These are phyloP conservation scores for Ormyrus pomaceus DNA, from an alignment of 2,888 invertebrate species.

Conservation along the genomic window DNA sequence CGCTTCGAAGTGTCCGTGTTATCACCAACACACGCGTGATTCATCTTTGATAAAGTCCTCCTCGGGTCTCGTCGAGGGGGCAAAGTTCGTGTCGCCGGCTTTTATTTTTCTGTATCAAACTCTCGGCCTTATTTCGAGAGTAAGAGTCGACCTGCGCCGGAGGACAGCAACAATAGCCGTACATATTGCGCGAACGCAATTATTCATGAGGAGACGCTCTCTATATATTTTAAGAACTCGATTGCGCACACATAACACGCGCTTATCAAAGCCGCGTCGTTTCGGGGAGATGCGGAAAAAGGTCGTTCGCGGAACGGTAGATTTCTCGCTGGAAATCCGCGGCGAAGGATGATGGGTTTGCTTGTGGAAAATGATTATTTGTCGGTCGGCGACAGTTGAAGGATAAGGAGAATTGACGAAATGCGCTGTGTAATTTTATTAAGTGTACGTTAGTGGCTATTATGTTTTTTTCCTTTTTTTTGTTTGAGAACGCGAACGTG, in stretches of 20 bases:
- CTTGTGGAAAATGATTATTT: too few relatives aligned
- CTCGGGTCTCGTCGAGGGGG: not conserved
- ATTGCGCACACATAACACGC: slow-evolving; percentile 1
- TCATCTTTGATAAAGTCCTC: slow-evolving; percentile 41
- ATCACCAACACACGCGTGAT: slow-evolving; percentile 34
- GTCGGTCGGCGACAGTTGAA: too few relatives aligned
- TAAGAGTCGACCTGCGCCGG: not conserved
- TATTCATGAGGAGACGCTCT: slow-evolving; percentile 36
- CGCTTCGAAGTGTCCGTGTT: slow-evolving; percentile 3
- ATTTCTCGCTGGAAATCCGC: too few relatives aligned
- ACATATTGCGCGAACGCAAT: slow-evolving; percentile 24
- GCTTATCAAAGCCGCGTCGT: not conserved
- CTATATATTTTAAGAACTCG: slow-evolving; percentile 43
- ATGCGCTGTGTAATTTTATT: too few relatives aligned
- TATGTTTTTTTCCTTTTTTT: not conserved
- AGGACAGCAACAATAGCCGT: not conserved
- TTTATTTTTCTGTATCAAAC: not conserved
- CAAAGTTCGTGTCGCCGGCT: slow-evolving; percentile 41
- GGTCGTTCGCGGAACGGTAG: slow-evolving; percentile 25
- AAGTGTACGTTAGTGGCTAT: not conserved
- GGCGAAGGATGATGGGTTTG: too few relatives aligned
- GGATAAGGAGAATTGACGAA: too few relatives aligned
- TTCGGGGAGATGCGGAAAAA: slow-evolving; percentile 5
- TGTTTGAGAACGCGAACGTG: too few relatives aligned
- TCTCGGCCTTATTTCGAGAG: not conserved